Conservation (phyloP, 2,113 vertebrate species). For the Corythornis vintsioides region DNA sequence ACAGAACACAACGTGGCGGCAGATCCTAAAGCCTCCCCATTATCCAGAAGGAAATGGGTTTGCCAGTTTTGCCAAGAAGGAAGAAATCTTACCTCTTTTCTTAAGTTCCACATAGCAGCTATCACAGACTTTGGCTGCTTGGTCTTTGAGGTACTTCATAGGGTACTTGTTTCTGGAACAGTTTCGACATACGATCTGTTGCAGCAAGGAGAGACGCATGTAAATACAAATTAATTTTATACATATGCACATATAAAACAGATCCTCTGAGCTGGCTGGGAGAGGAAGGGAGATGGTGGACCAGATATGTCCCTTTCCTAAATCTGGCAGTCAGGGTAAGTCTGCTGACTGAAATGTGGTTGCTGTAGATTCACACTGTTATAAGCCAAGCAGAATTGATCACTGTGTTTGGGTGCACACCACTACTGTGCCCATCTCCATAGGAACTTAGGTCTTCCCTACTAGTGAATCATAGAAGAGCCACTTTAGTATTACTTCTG, state of each 20-base stretch:
- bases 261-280: background rate
- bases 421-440: background rate
- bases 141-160: conserved; percentile 94
- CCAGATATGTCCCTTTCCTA: background rate
- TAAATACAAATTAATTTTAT: background rate
- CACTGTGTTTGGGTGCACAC: background rate
- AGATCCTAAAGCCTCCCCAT: background rate
- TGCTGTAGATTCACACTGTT: background rate
- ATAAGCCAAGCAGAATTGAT: background rate
- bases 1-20: background rate
- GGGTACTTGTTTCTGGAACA: conserved; percentile 95
- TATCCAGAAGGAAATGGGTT: background rate
- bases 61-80: background rate
- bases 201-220: background rate
- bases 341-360: background rate
- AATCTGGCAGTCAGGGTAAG: background rate
- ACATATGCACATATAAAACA: background rate
- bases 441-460: background rate
- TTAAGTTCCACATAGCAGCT: conserved; percentile 90
- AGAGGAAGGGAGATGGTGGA: background rate
- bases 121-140: conserved; percentile 94
- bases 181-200: conserved; percentile 93
- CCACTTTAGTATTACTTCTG: background rate
- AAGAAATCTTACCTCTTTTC: conserved; percentile 80
- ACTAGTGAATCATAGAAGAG: background rate